Evolutionary conservation across 2,797 vertebrate species (phyloP).

Genomic region (Dipus sagitta): DNA sequence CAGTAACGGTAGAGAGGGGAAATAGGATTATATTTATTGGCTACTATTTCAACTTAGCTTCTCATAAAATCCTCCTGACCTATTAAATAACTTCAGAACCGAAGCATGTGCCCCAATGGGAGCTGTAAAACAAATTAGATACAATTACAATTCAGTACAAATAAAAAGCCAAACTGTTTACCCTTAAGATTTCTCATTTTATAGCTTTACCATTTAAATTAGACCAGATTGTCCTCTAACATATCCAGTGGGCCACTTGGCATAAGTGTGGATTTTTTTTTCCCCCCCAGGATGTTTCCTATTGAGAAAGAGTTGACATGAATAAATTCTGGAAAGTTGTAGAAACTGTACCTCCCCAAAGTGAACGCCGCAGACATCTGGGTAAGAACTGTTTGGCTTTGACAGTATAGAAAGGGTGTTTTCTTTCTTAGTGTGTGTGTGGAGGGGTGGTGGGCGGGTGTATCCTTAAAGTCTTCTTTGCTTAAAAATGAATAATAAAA

Average conservation of each 20-base stretch:
- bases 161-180: constrained; percentile 65
- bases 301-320: constrained; percentile 62
- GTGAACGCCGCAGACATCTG: constrained; percentile 86
- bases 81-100: constrained; percentile 79
- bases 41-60: constrained; percentile 73
- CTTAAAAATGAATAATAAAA: not conserved
- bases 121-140: constrained; percentile 78
- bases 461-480: not conserved
- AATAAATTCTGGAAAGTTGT: constrained; percentile 81
- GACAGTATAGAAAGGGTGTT: constrained; percentile 80
- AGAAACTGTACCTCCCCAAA: constrained; percentile 78
- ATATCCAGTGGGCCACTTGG: constrained; percentile 34
- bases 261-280: constrained; percentile 47
- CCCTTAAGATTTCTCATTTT: constrained; percentile 61
- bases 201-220: constrained; percentile 67
- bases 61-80: constrained; percentile 74
- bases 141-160: constrained; percentile 78
- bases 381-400: constrained; percentile 84
- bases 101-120: constrained; percentile 72
- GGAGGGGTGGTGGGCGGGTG: too few relatives aligned
- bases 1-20: constrained; percentile 5
- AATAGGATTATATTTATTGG: constrained; percentile 75
- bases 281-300: constrained; percentile 28
- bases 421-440: constrained; percentile 1
- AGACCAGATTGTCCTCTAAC: constrained; percentile 58